phyloP scores from a whole-genome alignment of 1,140 invertebrate species.

The Papilio polyxenes region DNA sequence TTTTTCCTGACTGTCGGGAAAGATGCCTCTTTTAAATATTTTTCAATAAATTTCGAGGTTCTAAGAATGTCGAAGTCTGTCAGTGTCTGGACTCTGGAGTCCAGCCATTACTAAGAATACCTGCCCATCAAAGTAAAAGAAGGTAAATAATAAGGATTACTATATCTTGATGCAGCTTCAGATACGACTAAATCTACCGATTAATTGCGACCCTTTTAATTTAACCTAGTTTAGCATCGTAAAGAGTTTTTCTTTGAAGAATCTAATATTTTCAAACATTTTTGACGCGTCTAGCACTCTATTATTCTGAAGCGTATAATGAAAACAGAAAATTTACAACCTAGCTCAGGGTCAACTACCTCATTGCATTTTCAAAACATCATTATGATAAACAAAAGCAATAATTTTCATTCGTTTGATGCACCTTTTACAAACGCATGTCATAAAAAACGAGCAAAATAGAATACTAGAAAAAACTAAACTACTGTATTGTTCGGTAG shows the following conservation, averaged over 20 bases:
- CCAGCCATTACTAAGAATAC: no score
- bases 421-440: slow-evolving; percentile 26
- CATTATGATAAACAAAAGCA: slow-evolving; percentile 28
- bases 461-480: not conserved
- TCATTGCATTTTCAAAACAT: slow-evolving; percentile 9
- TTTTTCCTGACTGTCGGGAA: not conserved
- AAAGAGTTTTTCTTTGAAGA: not conserved
- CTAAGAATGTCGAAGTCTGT: no score
- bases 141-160: no score
- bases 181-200: no score
- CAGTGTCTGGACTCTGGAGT: no score
- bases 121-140: no score
- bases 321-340: not conserved
- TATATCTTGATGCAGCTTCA: no score
- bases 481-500: not conserved
- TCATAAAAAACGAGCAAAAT: not conserved
- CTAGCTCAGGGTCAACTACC: not conserved
- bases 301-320: not conserved
- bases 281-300: not conserved
- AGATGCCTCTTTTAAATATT: not conserved
- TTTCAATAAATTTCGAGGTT: no score
- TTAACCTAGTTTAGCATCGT: not conserved
- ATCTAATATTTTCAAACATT: not conserved
- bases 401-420: slow-evolving; percentile 26
- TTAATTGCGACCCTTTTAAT: no score